Evolutionary conservation across 2,888 invertebrate genomes (phyloP), one percentile per base, ranked within the genome.

Genomic region (Tenodera sinensis): DNA sequence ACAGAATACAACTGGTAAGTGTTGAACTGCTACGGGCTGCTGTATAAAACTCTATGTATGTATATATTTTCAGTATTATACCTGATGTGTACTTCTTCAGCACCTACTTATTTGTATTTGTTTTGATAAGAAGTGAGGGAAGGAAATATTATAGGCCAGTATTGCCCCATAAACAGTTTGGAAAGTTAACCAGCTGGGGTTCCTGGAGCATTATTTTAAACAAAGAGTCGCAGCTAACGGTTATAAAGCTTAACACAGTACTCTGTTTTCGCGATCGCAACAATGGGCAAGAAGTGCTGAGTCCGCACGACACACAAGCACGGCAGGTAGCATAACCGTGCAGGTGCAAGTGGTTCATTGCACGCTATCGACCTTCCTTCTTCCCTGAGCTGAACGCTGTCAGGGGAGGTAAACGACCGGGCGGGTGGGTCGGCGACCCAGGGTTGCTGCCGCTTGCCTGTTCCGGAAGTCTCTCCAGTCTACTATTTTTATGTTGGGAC

Each of bases 341-440:
- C 83, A 47, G 86, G 27, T 83, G 87, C 54, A 83, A 54, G 25
- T 84, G 86, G 90, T 90, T 90, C 90, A 90, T 90, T 83, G 89
- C 83, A 54, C 90, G 85, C 42, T 28, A 83, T 84, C 90, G 90
- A 90, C 90, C 90, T 88, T 87, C 85, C 82, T 84, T 28, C 54
- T 84, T 28, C 54, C 54, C 54, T 71, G 54, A 71, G 54, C 84
- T 25, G 27, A 85, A 30, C 42, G 84, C 87, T 83, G 87, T 71
- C 54, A 83, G 30, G 42, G 85, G 81, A 81, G 85, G 85, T 84
- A 84, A 84, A 83, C 85, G 88, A 88, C 82, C 85, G 88, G 25
- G 81, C 85, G 71, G 83, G 9, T 54, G 47, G 89, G 89, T 84
- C 84, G 89, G 15, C 89, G 87, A 84, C 89, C 89, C 71, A 71